These are phyloP conservation scores for Pogoniulus pusillus DNA, from an alignment of 2,797 vertebrate genomes.

Conservation along the genomic window DNA sequence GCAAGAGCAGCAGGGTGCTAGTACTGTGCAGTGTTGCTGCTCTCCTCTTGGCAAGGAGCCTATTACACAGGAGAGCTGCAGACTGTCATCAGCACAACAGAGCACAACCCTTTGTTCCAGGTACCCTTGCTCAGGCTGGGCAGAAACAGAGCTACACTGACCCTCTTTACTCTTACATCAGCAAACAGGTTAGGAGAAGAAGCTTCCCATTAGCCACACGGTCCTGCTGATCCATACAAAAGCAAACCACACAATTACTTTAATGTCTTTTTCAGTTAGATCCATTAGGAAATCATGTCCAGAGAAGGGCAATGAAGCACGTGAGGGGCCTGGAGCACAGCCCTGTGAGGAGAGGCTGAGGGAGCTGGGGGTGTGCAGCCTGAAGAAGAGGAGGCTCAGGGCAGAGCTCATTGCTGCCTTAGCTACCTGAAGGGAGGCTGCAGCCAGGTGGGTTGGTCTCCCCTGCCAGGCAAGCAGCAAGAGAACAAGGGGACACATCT, in stretches of 20 bases:
- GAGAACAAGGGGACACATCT: too few relatives aligned
- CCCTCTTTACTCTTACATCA: not conserved
- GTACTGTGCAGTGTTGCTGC: rapidly evolving
- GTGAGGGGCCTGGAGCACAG: too few relatives aligned
- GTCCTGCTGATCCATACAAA: not conserved
- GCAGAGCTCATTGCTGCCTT: too few relatives aligned
- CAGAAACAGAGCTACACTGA: not conserved
- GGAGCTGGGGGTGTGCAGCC: too few relatives aligned
- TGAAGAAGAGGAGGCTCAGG: too few relatives aligned
- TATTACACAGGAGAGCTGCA: not conserved
- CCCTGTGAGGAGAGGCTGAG: too few relatives aligned
- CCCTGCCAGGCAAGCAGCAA: too few relatives aligned
- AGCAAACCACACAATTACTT: not conserved
- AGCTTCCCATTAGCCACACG: not conserved
- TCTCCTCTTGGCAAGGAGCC: not conserved
- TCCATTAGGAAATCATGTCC: too few relatives aligned
- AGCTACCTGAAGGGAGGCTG: too few relatives aligned
- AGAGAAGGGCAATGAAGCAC: too few relatives aligned
- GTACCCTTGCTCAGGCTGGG: not conserved
- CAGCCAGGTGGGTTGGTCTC: too few relatives aligned
- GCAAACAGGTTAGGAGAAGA: not conserved
- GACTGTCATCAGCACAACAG: not conserved
- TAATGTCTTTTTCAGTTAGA: constrained; percentile 22
- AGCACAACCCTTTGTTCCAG: rapidly evolving
- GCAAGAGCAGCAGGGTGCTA: not conserved